Base-by-base conservation (phyloP, 1,140 invertebrate species). In the Cotesia typhae region DNA sequence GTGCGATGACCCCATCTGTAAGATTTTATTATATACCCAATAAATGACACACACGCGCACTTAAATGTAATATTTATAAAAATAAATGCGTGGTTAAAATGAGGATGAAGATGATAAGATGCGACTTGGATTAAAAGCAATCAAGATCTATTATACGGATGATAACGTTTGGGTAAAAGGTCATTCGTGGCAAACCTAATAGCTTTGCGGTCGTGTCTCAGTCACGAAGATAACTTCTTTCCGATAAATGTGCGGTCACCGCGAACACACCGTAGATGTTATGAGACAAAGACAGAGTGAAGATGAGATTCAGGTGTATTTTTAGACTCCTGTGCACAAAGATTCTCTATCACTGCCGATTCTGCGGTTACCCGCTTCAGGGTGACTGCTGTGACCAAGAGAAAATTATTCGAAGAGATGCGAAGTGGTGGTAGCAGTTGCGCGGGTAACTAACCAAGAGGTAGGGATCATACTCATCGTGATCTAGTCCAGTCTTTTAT, bases 1-100 rank as follows among this genome's bases (percentile, higher is more conserved):
- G 69, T 55, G 59, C 41, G 41, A 64, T 61, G 70, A 65, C 66
- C 47, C 60, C 60, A 10, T 53, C 61, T 70, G 70, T 69, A 36
- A 66, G 17, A 38, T 5, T 71, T 28, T 53, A 51, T 38, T 20
- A 17, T 12, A 12, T 68, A 20, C 6, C 4, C 20, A 14, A 36
- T 12, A 53, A 20, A 55, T 5, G 1, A n/a, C 12, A 36, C 28
- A 64, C 61, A 64, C 61, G 38, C 37, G 36, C 61, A 37, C 52
- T 35, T 9, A 47, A 36, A 57, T 7, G 4, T 67, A 28, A n/a
- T 55, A 14, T 14, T 17, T 55, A 55, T 55, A 55, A 55, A 55
- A 12, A 55, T 12, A n/a, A 5, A 55, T 55, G 17, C 4, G 4
- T 52, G n/a, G 7, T 14, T 55, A 55, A 14, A 55, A 55, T 20